phyloP scores from a whole-genome alignment of 2,888 invertebrate species.

The Xylophagus ater region DNA sequence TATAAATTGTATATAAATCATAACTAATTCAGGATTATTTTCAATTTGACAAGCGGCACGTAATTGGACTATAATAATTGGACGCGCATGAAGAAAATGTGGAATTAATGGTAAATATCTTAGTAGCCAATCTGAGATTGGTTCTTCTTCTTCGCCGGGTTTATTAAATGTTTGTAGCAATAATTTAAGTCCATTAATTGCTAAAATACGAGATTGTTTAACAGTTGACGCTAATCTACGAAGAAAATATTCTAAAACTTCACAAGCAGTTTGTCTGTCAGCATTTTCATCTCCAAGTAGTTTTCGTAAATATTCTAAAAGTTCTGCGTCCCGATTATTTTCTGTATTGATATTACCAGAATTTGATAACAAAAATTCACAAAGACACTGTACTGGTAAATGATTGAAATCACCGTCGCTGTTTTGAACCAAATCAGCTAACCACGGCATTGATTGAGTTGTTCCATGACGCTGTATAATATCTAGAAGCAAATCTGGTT shows the following conservation, averaged over 20 bases:
- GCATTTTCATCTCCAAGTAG: slow-evolving; percentile 42
- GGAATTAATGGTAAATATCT: slow-evolving; percentile 60
- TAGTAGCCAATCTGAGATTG: slow-evolving; percentile 43
- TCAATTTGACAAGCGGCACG: slow-evolving; percentile 84
- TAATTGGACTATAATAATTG: slow-evolving; percentile 59
- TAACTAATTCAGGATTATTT: slow-evolving; percentile 62
- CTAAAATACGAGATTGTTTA: slow-evolving; percentile 63
- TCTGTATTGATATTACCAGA: slow-evolving; percentile 57
- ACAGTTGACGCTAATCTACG: slow-evolving; percentile 73
- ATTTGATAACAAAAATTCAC: slow-evolving; percentile 80
- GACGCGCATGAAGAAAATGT: slow-evolving; percentile 62
- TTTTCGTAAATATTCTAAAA: slow-evolving; percentile 48
- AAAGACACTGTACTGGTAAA: slow-evolving; percentile 92
- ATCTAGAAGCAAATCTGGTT: slow-evolving; percentile 84
- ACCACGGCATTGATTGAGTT: slow-evolving; percentile 92
- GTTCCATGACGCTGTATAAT: slow-evolving; percentile 85
- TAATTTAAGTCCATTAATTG: slow-evolving; percentile 57
- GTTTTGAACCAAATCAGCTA: slow-evolving; percentile 85
- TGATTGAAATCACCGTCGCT: slow-evolving; percentile 69
- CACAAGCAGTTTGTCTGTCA: slow-evolving; percentile 56
- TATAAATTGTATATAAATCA: slow-evolving; percentile 76
- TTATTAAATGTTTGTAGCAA: slow-evolving; percentile 41
- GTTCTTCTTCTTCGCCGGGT: slow-evolving; percentile 35
- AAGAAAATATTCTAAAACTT: slow-evolving; percentile 82
- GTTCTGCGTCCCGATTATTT: slow-evolving; percentile 53